Evolutionary conservation across 1,140 invertebrate species (phyloP), one percentile per base, ranked within the genome.

Genomic region (Cherax quadricarinatus): DNA sequence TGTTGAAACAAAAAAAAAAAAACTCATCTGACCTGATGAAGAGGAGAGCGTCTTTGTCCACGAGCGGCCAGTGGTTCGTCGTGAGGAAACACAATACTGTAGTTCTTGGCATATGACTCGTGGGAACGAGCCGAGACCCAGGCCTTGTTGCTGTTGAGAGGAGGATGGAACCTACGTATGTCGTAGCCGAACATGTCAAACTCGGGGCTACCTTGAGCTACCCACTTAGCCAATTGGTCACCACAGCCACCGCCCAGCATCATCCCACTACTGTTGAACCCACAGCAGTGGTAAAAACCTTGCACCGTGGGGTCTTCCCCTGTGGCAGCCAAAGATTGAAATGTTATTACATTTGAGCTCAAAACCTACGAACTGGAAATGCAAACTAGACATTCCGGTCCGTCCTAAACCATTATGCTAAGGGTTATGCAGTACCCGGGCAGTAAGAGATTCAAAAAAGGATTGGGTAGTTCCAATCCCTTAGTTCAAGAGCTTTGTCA

Each of bases 211-310:
- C 98, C 98, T 93, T 97, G 96, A 0, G 97, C 95, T 85, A 98
- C 96, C 98, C 98, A 98, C 75, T 96, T 96, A 0, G 98, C 98
- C 91, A 98, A 96, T 95, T 98, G 97, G 94, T 98, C 96, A 0
- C 97, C 97, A 93, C 97, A 98, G 4, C 98, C 98, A 6, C 97
- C 97, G 57, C 97, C 97, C 81, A 98, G 96, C 97, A 98, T 98
- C 96, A 98, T 98, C 5, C 98, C 98, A 1, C 97, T 96, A 49
- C 97, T 98, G 94, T 98, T 99, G 94, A 98, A 98, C 14, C 97
- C 98, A 94, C 97, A 98, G 78, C 97, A 97, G 94, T 98, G 97
- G 94, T 97, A 98, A 51, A 98, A 96, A 78, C 97, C 96, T 93
- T 94, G 10, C 1, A 96, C 93, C 10, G 93, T 93, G 4, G 96